Evolutionary conservation across 2,113 vertebrate species (phyloP).

Genomic region (Hemichromis elongatus): DNA sequence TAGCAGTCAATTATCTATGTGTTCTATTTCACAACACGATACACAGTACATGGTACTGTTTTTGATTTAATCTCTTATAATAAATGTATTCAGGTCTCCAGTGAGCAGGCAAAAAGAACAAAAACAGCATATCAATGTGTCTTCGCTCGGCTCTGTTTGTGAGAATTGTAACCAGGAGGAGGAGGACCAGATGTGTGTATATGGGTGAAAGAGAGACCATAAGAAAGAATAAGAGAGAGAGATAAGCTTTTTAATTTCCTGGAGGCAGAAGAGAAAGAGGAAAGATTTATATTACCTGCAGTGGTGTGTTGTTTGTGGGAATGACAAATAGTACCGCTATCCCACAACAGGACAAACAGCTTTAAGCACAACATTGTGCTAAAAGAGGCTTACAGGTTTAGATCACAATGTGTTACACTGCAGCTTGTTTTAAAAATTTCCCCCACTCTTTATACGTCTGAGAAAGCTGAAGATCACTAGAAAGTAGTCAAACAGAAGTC

Average conservation of each 20-base stretch:
- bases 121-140: not conserved
- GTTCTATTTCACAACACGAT: not conserved
- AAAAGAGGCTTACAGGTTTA: not conserved
- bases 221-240: not conserved
- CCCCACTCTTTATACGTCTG: not conserved
- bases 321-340: slow-evolving; percentile 12
- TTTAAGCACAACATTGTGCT: not conserved
- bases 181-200: not conserved
- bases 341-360: not conserved
- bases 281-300: slow-evolving; percentile 37
- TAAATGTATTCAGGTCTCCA: not conserved
- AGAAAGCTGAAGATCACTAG: not conserved
- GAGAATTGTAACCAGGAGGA: slow-evolving; percentile 2
- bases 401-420: not conserved
- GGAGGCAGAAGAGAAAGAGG: slow-evolving; percentile 30
- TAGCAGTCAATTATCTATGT: not conserved
- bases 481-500: not conserved
- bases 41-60: not conserved
- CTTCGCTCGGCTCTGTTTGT: slow-evolving; percentile 16
- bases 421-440: not conserved
- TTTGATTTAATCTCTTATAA: slow-evolving; percentile 6
- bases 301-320: slow-evolving; percentile 4
- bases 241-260: slow-evolving; percentile 64
- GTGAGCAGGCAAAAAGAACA: not conserved
- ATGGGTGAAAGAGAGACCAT: not conserved